Evolutionary conservation across 64 coral and sea anemone species (phyloP).

Genomic region (Montipora cactus): DNA sequence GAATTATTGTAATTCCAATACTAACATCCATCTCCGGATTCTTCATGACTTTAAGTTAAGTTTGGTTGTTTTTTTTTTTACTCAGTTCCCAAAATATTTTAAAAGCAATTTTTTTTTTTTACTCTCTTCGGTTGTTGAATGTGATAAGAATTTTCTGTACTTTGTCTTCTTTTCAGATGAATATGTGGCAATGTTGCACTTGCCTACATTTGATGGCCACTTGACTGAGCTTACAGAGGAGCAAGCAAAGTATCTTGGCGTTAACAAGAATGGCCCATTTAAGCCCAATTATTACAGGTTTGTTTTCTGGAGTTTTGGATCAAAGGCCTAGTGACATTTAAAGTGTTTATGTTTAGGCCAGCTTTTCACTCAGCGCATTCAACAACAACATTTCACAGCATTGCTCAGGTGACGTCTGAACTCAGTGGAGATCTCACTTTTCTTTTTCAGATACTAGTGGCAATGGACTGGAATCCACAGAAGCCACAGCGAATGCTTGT

Average conservation of each 20-base stretch:
- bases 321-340: no score
- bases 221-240: constrained; percentile 95
- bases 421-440: constrained; percentile 3
- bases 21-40: no score
- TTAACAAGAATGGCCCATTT: constrained; percentile 97
- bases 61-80: no score
- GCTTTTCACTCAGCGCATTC: no score
- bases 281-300: constrained; percentile 99
- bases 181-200: constrained; percentile 97
- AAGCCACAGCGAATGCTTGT: constrained; percentile 49
- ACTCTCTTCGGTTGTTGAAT: background rate
- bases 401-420: background rate
- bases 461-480: constrained; percentile 28
- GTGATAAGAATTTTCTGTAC: background rate
- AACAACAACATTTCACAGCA: background rate
- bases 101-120: no score
- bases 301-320: background rate
- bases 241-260: constrained; percentile 98
- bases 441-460: constrained; percentile 55
- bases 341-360: no score
- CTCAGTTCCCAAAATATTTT: no score
- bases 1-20: no score
- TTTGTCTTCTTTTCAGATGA: constrained; percentile 82
- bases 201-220: constrained; percentile 99
- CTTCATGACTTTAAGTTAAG: no score